These are phyloP conservation scores for Crenichthys baileyi DNA, from an alignment of 2,797 vertebrate genomes.

Conservation along the genomic window DNA sequence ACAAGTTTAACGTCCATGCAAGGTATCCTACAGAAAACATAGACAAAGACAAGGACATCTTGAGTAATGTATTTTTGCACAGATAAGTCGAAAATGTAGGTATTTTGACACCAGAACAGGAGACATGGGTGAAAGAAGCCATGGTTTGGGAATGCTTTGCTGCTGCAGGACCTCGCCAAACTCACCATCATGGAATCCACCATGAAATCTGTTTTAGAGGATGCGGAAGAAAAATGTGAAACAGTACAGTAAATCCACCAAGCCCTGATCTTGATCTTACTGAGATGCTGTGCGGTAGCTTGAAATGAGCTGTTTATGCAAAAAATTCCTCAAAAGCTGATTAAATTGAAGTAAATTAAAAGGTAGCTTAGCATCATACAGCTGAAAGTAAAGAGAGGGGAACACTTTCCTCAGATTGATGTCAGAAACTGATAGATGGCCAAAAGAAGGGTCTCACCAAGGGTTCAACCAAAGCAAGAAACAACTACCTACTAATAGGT, in stretches of 20 bases:
- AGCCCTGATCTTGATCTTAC: background rate
- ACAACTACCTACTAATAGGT: background rate
- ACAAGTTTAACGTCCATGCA: background rate
- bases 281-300: background rate
- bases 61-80: background rate
- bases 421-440: background rate
- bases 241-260: background rate
- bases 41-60: background rate
- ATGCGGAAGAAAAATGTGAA: background rate
- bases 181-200: background rate
- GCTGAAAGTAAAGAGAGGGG: background rate
- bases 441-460: background rate
- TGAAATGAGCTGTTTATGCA: background rate
- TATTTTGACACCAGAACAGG: background rate
- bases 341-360: background rate
- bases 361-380: background rate
- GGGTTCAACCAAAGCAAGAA: background rate
- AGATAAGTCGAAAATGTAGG: background rate
- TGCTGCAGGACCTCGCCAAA: background rate
- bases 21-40: background rate
- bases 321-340: background rate
- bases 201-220: background rate
- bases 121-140: background rate
- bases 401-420: background rate
- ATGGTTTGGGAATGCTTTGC: background rate